Evolutionary conservation across 2,888 invertebrate genomes (phyloP), one percentile per base, ranked within the genome.

Genomic region (Amphipyra tragopoginis): DNA sequence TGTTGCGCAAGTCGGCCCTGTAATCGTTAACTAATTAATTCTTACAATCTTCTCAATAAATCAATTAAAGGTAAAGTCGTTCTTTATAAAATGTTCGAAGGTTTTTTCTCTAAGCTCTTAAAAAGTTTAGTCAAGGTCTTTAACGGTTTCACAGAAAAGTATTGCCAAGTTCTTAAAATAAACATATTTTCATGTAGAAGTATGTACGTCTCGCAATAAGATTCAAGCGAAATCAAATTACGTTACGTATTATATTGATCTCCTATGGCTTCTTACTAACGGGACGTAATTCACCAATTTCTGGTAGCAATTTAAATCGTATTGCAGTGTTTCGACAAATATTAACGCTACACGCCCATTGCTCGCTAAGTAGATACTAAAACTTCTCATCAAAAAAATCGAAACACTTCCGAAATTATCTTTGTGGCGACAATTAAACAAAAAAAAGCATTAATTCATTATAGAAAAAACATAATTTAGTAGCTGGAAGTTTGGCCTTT

Each of bases 221-320:
- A 55, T 34, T 68, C 61, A 57, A 65, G 49, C 52, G 55, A 64
- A 79, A 77, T 72, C 50, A 69, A 80, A 75, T 78, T 74, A 69
- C 53, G 59, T 72, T 70, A 68, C 67, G 42, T 68, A 57, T 57
- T 56, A 65, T 66, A 78, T 71, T 65, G 68, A 72, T 66, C 70
- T 79, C 55, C 65, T 57, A 61, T 65, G 65, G 64, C 50, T 73
- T 79, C 75, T 70, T 68, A 43, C 50, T 51, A 77, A 60, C 50
- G 40, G 51, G 59, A 60, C 58, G 51, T 56, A 53, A 71, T 74
- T 68, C 55, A 65, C 38, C 42, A 73, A 72, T 75, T 79, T 75
- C 59, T 62, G 51, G 51, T 47, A 60, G 56, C 61, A 71, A 74
- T 76, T 76, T 76, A 63, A 72, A 70, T 74, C 47, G 66, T 71